A percentile compares a stretch with the other conserved stretches of the same genome.
Evolutionary conservation across 2,888 invertebrate genomes (phyloP).

Genomic region (Drosophila anomalata): DNA sequence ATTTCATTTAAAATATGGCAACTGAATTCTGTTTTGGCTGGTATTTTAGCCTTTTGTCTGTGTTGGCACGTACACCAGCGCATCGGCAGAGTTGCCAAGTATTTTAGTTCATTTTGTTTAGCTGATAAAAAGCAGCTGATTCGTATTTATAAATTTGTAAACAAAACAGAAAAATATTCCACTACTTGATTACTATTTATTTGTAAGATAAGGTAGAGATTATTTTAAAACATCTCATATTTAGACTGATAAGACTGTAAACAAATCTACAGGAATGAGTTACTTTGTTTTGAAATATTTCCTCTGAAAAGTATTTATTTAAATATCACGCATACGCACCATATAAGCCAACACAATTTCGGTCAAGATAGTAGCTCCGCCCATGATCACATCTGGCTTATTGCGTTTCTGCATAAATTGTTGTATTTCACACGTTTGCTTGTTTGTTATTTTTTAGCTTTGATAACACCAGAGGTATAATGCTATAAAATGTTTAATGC

Average conservation of each 20-base stretch:
- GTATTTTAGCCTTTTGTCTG: conserved; percentile 8
- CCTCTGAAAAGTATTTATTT: too few species aligned
- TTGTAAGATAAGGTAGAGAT: conserved; percentile 1
- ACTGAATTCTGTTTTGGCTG: conserved; percentile 5
- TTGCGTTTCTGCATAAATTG: conserved; percentile 48
- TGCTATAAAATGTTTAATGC: conserved; percentile 28
- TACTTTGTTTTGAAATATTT: too few species aligned
- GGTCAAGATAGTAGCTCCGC: conserved; percentile 11
- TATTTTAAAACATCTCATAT: neutral
- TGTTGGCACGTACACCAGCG: conserved; percentile 22
- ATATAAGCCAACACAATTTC: conserved; percentile 2
- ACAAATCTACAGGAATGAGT: neutral
- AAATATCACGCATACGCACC: neutral
- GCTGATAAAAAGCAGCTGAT: conserved; percentile 28
- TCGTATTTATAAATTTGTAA: conserved; percentile 28
- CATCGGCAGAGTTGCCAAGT: conserved; percentile 24
- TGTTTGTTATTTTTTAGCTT: conserved; percentile 14
- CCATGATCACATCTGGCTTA: conserved; percentile 30
- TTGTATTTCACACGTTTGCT: conserved; percentile 27
- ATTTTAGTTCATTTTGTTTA: conserved; percentile 10
- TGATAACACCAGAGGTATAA: conserved; percentile 21
- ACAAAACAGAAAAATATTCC: conserved; percentile 15
- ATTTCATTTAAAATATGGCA: conserved; percentile 42
- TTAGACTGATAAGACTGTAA: neutral
- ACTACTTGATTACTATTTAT: conserved; percentile 1